phyloP scores from a whole-genome alignment of 2,113 vertebrate species.

The Paramisgurnus dabryanus region DNA sequence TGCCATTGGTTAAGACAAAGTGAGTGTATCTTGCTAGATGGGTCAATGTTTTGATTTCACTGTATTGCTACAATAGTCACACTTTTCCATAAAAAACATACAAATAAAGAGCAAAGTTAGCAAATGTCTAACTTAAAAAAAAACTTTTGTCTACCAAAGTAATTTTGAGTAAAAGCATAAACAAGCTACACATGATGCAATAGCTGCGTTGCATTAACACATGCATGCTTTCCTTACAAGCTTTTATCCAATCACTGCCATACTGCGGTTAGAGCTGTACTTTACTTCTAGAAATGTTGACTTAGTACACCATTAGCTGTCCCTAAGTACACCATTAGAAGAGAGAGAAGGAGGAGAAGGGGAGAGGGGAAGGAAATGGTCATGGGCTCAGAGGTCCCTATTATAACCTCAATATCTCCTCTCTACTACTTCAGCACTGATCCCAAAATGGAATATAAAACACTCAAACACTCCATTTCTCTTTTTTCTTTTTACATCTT shows the following conservation, averaged over 20 bases:
- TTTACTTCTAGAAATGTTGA: constrained; percentile 18
- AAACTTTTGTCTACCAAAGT: too few relatives aligned
- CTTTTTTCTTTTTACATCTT: background rate
- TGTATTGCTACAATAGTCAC: too few relatives aligned
- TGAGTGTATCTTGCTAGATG: too few relatives aligned
- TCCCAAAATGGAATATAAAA: constrained; percentile 41
- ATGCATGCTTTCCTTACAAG: constrained; percentile 6
- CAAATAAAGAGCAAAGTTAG: too few relatives aligned
- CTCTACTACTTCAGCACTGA: constrained; percentile 17
- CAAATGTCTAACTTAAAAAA: too few relatives aligned
- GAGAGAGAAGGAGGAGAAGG: background rate
- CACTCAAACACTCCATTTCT: constrained; percentile 13
- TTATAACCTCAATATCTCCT: constrained; percentile 41
- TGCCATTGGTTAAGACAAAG: too few relatives aligned
- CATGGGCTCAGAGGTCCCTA: constrained; percentile 40
- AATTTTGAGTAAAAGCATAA: too few relatives aligned
- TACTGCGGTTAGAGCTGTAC: background rate
- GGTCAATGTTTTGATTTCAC: too few relatives aligned
- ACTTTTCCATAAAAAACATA: too few relatives aligned
- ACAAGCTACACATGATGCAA: constrained; percentile 1
- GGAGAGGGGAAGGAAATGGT: constrained; percentile 15
- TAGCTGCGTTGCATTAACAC: constrained; percentile 1
- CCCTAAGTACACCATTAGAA: constrained; percentile 24
- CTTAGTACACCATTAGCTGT: constrained; percentile 28
- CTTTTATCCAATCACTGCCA: constrained; percentile 20